Evolutionary conservation across 2,797 vertebrate species (phyloP), one percentile per base, ranked within the genome.

Genomic region (Sphaeramia orbicularis): DNA sequence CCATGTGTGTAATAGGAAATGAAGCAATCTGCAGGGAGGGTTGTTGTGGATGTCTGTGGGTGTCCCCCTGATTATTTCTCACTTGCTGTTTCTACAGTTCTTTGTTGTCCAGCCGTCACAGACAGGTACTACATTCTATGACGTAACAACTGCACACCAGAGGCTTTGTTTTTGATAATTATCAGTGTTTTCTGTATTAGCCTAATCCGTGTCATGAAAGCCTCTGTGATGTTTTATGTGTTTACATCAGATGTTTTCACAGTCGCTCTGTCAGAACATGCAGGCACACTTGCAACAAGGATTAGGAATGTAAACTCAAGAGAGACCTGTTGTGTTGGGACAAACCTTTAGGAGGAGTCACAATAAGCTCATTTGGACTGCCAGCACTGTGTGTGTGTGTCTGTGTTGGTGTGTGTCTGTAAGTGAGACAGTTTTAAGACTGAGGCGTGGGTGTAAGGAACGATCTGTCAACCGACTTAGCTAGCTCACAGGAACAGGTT

Each of bases 401-500:
- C 9, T 38, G 38, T 36, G 42, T 51, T 19, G 55, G 42, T 65
- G 27, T 47, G 32, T 58, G 35, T 59, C 50, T 42, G 48, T 66
- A 50, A 45, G 13, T 43, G 56, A 40, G 59, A 40, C 48, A 54
- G 65, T 75, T 59, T 27, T 49, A 61, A 55, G 51, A 60, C 35
- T 4, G 44, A 59, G 55, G 57, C 48, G 60, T 84, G 67, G 76
- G 74, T 69, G 81, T 71, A 40, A 8, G 16, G 63, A 81, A 65
- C 24, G 24, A 81, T 62, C 76, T 77, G 85, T 81, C 78, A 76
- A 74, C 63, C 66, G 24, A 27, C 24, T 62, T 54, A 71, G 76
- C 73, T 61, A 24, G 62, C 74, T 91, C 74, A 76, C 84, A 88
- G 83, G 84, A 92, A 92, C 90, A 86, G 85, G 87, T 90, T 91